phyloP scores from a whole-genome alignment of 2,797 vertebrate genomes.

The Alcedo atthis region DNA sequence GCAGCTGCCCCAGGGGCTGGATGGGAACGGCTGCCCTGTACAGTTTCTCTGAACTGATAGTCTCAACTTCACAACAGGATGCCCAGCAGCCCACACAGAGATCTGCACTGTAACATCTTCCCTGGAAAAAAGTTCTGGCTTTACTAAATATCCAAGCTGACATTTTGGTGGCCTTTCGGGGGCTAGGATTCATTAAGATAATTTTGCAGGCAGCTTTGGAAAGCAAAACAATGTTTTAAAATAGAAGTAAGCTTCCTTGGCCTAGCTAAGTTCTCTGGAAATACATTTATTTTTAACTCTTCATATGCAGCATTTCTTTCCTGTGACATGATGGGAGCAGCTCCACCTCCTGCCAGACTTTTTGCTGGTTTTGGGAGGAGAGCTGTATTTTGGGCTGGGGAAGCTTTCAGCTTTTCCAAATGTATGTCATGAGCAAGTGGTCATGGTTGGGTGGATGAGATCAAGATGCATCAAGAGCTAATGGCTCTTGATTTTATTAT shows the following conservation, averaged over 20 bases:
- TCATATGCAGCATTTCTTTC: neutral
- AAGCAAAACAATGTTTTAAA: slow-evolving; percentile 13
- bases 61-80: neutral
- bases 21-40: neutral
- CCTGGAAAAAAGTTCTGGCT: neutral
- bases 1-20: fast-evolving
- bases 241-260: slow-evolving; percentile 4
- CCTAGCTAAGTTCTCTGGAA: slow-evolving; percentile 35
- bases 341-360: neutral
- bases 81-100: neutral
- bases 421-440: neutral
- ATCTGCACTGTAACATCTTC: neutral
- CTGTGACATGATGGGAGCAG: neutral
- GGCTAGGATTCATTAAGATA: neutral
- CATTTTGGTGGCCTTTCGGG: neutral
- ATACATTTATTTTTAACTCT: neutral
- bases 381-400: neutral
- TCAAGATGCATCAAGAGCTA: neutral
- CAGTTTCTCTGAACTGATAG: neutral
- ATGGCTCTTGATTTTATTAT: neutral
- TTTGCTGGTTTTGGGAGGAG: neutral
- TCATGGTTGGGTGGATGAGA: neutral
- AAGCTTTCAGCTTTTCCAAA: neutral
- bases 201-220: slow-evolving; percentile 1
- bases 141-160: neutral